Percentiles rank a stretch among this genome's conserved stretches.
phyloP scores from a whole-genome alignment of 2,888 invertebrate species.

The Caenorhabditis japonica region DNA sequence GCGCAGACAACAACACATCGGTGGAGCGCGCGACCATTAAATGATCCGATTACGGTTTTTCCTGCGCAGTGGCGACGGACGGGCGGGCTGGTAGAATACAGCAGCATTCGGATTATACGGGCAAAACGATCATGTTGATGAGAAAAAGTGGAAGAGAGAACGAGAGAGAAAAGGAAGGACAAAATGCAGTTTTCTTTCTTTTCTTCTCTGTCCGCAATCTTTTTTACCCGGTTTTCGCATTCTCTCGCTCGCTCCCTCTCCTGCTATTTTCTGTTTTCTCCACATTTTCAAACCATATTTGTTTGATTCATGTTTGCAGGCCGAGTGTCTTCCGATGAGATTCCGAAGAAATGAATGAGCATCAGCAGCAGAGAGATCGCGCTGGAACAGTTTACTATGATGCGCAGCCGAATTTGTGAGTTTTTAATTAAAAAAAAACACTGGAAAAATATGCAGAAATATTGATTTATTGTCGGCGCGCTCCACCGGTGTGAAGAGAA shows the following conservation, averaged over 20 bases:
- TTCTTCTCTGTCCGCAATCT: background rate
- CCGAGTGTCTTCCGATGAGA: slow-evolving; percentile 2
- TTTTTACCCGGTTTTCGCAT: no score
- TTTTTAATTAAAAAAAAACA: slow-evolving; percentile 6
- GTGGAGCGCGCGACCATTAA: no score
- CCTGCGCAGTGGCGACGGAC: no score
- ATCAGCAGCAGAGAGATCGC: slow-evolving; percentile 38
- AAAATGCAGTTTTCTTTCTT: background rate
- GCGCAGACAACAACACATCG: no score
- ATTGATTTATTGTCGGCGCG: background rate
- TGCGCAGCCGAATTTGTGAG: slow-evolving; percentile 50
- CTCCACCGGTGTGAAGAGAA: background rate
- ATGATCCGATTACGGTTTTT: slow-evolving; percentile 13
- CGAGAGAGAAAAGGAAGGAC: background rate
- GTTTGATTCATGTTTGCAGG: no score
- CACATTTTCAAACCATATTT: background rate
- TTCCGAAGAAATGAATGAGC: slow-evolving; percentile 15
- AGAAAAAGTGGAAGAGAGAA: slow-evolving; percentile 5
- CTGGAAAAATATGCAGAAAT: background rate
- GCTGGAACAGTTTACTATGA: slow-evolving; percentile 50
- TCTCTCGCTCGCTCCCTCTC: no score
- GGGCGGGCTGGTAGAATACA: no score
- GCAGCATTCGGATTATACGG: no score
- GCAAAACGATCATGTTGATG: no score
- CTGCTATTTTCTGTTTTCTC: background rate